Conservation (phyloP, 2,888 invertebrate species). For the Acanthosepion lycidas region DNA sequence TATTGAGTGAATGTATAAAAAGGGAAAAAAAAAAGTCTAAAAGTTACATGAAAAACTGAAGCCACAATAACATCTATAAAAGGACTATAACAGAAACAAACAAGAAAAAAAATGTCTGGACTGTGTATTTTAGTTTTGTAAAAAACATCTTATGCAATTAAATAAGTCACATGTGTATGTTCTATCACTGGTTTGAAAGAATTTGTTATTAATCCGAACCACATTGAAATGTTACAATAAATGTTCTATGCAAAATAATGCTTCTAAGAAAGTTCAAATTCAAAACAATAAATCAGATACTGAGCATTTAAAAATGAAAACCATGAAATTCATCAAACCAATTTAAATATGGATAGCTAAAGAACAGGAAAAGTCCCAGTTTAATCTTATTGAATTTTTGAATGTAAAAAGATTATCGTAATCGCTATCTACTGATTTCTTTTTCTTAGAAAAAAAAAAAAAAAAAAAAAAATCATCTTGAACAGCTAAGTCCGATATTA, state of each 20-base stretch:
- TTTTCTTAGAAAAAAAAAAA: no score
- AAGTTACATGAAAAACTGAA: background rate
- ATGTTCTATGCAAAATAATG: background rate
- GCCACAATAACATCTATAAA: background rate
- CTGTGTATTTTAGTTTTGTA: background rate
- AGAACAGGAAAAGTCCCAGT: no score
- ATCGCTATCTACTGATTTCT: no score
- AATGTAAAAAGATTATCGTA: no score
- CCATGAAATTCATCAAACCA: background rate
- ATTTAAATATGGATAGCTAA: no score
- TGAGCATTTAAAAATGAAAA: background rate
- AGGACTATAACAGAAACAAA: background rate
- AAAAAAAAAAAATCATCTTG: no score
- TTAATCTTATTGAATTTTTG: no score
- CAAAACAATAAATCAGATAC: background rate
- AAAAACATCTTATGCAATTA: background rate
- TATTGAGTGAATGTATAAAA: background rate
- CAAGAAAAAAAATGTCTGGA: background rate
- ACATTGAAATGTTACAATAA: background rate
- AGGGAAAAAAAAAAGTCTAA: background rate
- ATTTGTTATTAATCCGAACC: background rate
- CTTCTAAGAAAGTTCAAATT: background rate
- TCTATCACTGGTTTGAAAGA: background rate
- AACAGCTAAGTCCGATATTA: no score
- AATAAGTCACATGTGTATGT: conserved; percentile 6